These are phyloP conservation scores for Coelopa pilipes DNA, from an alignment of 2,888 invertebrate species.

Conservation along the genomic window DNA sequence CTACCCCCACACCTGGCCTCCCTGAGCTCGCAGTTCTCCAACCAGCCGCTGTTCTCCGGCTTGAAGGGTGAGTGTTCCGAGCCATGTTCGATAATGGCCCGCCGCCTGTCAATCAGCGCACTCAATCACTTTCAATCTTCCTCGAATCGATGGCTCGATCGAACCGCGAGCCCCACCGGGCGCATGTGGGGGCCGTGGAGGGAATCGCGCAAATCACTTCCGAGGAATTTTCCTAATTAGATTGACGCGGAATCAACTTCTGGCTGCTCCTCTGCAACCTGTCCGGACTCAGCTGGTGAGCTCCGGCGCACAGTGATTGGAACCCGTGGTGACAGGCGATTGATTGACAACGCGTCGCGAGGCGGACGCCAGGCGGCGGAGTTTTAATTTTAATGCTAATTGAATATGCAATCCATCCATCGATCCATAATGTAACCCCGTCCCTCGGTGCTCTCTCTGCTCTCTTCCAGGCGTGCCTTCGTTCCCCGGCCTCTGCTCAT, in stretches of 20 bases:
- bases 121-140: constrained; percentile 23
- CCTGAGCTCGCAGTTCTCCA: constrained; percentile 78
- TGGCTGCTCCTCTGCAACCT: background rate
- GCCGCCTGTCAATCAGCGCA: constrained; percentile 9
- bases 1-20: constrained; percentile 84
- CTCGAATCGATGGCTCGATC: background rate
- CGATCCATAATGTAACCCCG: no score
- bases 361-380: no score
- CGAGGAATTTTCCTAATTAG: background rate
- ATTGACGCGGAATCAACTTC: background rate
- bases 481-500: constrained; percentile 82
- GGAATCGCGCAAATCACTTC: constrained; percentile 2
- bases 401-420: no score
- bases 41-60: constrained; percentile 84
- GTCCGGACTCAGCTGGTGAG: background rate
- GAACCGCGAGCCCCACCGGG: background rate
- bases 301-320: background rate
- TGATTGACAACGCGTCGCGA: no score
- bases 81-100: background rate
- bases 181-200: background rate
- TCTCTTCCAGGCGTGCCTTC: constrained; percentile 68
- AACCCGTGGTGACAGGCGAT: background rate
- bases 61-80: constrained; percentile 76
- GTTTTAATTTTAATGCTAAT: no score
- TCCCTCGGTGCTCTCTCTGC: background rate